Conservation (phyloP, 1,140 invertebrate species). For the Neomicropteryx cornuta region DNA sequence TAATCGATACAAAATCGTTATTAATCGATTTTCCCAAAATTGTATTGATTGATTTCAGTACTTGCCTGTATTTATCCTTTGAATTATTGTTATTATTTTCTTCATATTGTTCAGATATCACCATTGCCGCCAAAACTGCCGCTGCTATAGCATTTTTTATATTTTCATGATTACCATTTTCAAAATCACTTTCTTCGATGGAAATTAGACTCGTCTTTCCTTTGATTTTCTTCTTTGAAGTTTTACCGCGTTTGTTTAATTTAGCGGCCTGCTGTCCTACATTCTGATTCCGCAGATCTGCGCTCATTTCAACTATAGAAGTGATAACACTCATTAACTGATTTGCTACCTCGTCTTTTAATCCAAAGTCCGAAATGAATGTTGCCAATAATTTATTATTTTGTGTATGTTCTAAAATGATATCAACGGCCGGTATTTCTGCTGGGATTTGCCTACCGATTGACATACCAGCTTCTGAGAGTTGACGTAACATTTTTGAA, state of each 20-base stretch:
- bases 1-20: constrained; percentile 33
- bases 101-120: constrained; percentile 38
- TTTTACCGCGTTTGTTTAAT: constrained; percentile 18
- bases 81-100: constrained; percentile 35
- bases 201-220: constrained; percentile 13
- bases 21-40: constrained; percentile 33
- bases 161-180: constrained; percentile 30
- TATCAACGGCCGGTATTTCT: constrained; percentile 48
- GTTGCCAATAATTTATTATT: constrained; percentile 36
- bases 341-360: constrained; percentile 39
- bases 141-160: constrained; percentile 42
- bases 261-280: constrained; percentile 18
- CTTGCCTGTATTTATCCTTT: constrained; percentile 39
- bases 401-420: constrained; percentile 45
- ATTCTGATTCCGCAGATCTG: constrained; percentile 26
- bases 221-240: constrained; percentile 22
- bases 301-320: constrained; percentile 39
- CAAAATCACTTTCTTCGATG: constrained; percentile 16
- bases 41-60: constrained; percentile 44
- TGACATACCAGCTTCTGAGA: constrained; percentile 59
- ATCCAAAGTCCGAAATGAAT: constrained; percentile 36
- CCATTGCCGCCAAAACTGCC: constrained; percentile 42
- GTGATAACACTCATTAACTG: constrained; percentile 38
- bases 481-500: constrained; percentile 51
- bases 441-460: constrained; percentile 51